Conservation (phyloP, 2,113 vertebrate species). For the Pelodiscus sinensis region DNA sequence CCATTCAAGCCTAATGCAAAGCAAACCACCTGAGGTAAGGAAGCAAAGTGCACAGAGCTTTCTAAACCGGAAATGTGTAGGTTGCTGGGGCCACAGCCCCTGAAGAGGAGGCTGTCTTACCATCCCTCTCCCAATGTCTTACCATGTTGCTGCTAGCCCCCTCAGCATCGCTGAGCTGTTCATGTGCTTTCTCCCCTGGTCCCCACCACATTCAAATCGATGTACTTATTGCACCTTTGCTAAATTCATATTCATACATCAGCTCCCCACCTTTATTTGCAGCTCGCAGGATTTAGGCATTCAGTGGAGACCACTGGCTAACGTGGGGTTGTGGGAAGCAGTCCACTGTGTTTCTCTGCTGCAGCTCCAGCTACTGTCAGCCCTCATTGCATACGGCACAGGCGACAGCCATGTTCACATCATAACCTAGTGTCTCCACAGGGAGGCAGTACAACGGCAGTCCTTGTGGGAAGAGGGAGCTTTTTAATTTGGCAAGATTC, state of each 20-base stretch:
- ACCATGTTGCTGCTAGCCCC: not conserved
- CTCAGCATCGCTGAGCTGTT: not conserved
- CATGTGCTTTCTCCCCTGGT: rapidly evolving
- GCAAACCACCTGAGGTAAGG: not conserved
- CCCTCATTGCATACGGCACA: not conserved
- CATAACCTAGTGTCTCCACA: too few species aligned
- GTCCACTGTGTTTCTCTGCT: not conserved
- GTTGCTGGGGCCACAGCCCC: not conserved
- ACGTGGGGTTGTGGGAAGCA: not conserved
- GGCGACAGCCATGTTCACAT: too few species aligned
- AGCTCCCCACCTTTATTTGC: not conserved
- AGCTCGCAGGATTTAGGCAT: not conserved
- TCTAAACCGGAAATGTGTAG: not conserved
- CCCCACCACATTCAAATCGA: not conserved
- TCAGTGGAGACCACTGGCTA: not conserved
- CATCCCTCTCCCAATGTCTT: not conserved
- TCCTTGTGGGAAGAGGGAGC: too few species aligned
- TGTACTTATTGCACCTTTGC: not conserved
- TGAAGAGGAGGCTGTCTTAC: rapidly evolving
- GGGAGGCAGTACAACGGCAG: too few species aligned
- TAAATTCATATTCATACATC: not conserved
- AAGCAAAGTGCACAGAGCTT: not conserved
- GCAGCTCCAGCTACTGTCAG: not conserved
- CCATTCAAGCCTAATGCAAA: not conserved
- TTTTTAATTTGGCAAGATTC: not conserved